Evolutionary conservation across 2,113 vertebrate genomes (phyloP).

Genomic region (Camelus dromedarius): DNA sequence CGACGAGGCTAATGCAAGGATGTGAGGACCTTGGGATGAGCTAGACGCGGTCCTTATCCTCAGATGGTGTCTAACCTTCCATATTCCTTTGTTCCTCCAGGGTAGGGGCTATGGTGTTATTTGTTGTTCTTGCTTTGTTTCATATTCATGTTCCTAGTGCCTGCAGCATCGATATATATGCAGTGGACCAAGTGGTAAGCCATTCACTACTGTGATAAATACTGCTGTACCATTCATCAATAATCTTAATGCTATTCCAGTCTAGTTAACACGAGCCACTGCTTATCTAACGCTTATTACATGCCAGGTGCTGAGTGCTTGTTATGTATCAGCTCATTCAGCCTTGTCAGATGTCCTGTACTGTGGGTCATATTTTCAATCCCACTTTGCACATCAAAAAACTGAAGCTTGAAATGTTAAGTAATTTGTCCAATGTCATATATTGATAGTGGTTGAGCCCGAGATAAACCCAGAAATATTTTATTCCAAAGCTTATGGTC

Average conservation of each 20-base stretch:
- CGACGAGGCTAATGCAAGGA: not conserved
- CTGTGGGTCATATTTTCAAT: not conserved
- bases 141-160: not conserved
- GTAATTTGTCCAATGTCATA: not conserved
- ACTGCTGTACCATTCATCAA: not conserved
- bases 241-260: not conserved
- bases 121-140: not conserved
- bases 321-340: not conserved
- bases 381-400: not conserved
- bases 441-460: not conserved
- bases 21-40: not conserved
- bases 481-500: not conserved
- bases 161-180: not conserved
- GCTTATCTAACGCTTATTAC: not conserved
- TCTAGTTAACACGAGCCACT: not conserved
- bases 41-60: not conserved
- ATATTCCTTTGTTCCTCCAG: not conserved
- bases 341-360: not conserved
- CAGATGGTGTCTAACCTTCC: not conserved
- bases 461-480: not conserved
- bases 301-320: not conserved
- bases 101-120: not conserved
- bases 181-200: not conserved
- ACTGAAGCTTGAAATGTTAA: not conserved
- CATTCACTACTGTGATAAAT: not conserved